Percentiles rank a stretch among this genome's conserved stretches.
phyloP scores from a whole-genome alignment of 2,797 vertebrate species.

The Galaxias olidus region DNA sequence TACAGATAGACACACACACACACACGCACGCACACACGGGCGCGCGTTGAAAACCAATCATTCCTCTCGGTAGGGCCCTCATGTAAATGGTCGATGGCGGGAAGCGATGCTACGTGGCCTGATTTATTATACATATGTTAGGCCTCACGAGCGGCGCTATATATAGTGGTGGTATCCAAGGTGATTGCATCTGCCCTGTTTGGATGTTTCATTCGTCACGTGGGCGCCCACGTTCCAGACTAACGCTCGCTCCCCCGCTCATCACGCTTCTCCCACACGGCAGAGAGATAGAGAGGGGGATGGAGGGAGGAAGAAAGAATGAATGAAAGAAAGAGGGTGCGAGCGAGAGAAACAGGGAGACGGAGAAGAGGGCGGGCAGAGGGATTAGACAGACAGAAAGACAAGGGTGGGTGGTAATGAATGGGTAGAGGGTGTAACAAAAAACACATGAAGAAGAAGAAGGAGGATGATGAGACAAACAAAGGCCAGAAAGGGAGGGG shows the following conservation, averaged over 20 bases:
- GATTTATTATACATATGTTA: conserved; percentile 46
- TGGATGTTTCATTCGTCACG: conserved; percentile 35
- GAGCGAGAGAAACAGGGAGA: not conserved
- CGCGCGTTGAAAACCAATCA: not conserved
- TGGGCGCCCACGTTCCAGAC: not conserved
- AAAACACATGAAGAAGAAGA: too few relatives aligned
- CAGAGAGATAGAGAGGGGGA: not conserved
- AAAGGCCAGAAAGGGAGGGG: too few relatives aligned
- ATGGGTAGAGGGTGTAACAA: too few relatives aligned
- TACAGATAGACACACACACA: not conserved
- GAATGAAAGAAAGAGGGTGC: not conserved
- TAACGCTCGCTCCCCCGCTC: not conserved
- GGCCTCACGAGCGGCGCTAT: conserved; percentile 27
- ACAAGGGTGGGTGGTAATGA: not conserved
- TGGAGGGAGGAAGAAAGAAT: not conserved
- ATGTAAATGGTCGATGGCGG: too few relatives aligned
- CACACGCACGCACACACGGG: not conserved
- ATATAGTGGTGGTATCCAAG: conserved; percentile 40
- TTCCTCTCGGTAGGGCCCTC: not conserved
- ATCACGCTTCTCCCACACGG: not conserved
- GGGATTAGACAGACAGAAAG: not conserved
- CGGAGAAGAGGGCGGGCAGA: not conserved
- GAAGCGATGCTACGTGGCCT: not conserved
- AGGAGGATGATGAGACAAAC: too few relatives aligned
- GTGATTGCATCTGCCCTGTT: conserved; percentile 39